Conservation (phyloP, 2,113 vertebrate genomes). For the Gobius niger region DNA sequence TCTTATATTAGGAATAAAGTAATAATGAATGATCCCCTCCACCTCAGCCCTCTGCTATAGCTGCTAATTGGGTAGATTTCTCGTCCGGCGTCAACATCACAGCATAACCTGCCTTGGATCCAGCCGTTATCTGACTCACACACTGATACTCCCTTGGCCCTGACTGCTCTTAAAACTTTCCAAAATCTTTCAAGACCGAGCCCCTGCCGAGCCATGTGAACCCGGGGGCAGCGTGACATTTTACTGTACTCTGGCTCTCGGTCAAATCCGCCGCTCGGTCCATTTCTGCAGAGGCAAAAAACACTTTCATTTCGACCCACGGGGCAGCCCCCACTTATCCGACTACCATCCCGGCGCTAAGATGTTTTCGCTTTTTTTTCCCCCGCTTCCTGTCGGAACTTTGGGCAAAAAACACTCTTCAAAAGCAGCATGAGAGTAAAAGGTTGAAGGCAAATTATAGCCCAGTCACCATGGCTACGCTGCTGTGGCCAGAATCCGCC, state of each 20-base stretch:
- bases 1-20: too few relatives aligned
- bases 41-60: too few relatives aligned
- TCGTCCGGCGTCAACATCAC: too few relatives aligned
- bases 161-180: constrained; percentile 37
- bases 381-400: constrained; percentile 10
- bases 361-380: neutral
- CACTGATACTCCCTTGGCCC: neutral
- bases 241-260: constrained; percentile 8
- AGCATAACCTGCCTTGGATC: too few relatives aligned
- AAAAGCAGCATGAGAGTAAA: neutral
- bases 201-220: constrained; percentile 32
- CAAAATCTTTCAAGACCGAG: constrained; percentile 19
- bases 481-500: too few relatives aligned
- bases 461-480: too few relatives aligned
- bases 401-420: constrained; percentile 14
- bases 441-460: too few relatives aligned
- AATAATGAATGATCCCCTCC: too few relatives aligned
- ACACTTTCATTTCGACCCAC: constrained; percentile 30
- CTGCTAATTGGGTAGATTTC: too few relatives aligned
- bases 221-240: constrained; percentile 43
- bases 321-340: constrained; percentile 25
- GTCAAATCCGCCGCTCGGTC: constrained; percentile 32
- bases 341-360: constrained; percentile 13
- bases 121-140: neutral
- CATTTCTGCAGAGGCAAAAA: constrained; percentile 13